Evolutionary conservation across 2,113 vertebrate genomes (phyloP), one percentile per base, ranked within the genome.

Genomic region (Peromyscus californicus): DNA sequence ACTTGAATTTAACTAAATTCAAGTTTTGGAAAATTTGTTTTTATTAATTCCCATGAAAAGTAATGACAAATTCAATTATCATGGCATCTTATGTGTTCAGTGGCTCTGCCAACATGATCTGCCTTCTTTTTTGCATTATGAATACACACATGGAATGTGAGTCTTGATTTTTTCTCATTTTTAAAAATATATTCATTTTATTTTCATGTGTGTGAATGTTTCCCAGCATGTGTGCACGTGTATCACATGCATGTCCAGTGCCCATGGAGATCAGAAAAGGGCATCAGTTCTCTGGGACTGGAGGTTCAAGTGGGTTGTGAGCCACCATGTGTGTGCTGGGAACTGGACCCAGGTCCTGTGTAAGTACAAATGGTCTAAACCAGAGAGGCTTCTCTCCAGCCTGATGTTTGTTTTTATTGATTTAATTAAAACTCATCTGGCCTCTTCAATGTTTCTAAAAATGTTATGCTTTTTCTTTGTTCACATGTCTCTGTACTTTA

Each of bases 21-120:
- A 87, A 94, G 70, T 51, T 91, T 93, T 86, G 26, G 42, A 75
- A 82, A 67, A 75, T 22, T 7, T 39, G 10, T 17, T 78, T 86
- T 89, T 79, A 1, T 86, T 72, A 78, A 90, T 65, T 69, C 26
- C 61, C 72, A 17, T 75, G 45, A 93, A 97, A 54, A 89, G 22
- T 84, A 29, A 74, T 96, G 57, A 61, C 2, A 74, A 75, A 65
- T 29, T 84, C n/a, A 78, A 88, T 48, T 15, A 93, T 79, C 36
- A 24, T 36, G 42, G 54, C 80, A 90, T 82, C 78, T 54, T 74
- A n/a, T 48, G 29, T 69, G 69, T 82, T n/a, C 48, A 80, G 0
- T 15, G n/a, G 51, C 48, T 67, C 33, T 16, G 33, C 22, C 57
- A 63, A 26, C 69, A 48, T 39, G 39, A 24, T 79, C 26, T 57